phyloP scores from a whole-genome alignment of 2,113 vertebrate genomes.

The Clinocottus analis region DNA sequence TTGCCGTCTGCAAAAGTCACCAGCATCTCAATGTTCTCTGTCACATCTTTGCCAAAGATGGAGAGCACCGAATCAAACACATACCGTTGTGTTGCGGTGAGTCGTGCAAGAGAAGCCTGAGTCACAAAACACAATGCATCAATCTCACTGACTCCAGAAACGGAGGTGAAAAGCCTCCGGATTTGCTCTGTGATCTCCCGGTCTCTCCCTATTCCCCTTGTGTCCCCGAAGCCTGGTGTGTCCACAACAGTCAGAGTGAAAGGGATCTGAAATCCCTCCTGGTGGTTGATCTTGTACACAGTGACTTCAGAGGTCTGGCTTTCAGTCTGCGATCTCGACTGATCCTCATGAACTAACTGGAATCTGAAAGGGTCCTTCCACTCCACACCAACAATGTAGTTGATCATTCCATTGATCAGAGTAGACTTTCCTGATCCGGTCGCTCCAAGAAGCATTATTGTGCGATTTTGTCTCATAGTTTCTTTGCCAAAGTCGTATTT shows the following conservation, averaged over 20 bases:
- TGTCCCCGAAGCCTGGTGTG: constrained; percentile 78
- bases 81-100: constrained; percentile 40
- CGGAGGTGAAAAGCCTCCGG: constrained; percentile 24
- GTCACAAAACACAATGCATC: constrained; percentile 53
- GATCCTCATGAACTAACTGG: constrained; percentile 49
- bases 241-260: constrained; percentile 75
- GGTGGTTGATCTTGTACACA: constrained; percentile 65
- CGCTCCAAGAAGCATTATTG: constrained; percentile 72
- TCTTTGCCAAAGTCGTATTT: constrained; percentile 17
- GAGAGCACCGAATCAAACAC: constrained; percentile 49
- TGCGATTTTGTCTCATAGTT: constrained; percentile 39
- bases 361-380: constrained; percentile 60
- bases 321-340: background rate
- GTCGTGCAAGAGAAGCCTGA: constrained; percentile 41
- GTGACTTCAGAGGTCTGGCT: constrained; percentile 71
- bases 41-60: constrained; percentile 51
- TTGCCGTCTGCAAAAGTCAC: constrained; percentile 51
- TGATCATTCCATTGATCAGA: constrained; percentile 65
- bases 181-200: constrained; percentile 26
- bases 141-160: background rate
- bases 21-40: constrained; percentile 50
- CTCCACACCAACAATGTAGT: constrained; percentile 66
- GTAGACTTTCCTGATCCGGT: constrained; percentile 69
- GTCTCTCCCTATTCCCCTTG: constrained; percentile 59
- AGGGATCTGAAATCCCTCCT: constrained; percentile 40